Conservation (phyloP, 2,797 vertebrate species). For the Pipistrellus pipistrellus region DNA sequence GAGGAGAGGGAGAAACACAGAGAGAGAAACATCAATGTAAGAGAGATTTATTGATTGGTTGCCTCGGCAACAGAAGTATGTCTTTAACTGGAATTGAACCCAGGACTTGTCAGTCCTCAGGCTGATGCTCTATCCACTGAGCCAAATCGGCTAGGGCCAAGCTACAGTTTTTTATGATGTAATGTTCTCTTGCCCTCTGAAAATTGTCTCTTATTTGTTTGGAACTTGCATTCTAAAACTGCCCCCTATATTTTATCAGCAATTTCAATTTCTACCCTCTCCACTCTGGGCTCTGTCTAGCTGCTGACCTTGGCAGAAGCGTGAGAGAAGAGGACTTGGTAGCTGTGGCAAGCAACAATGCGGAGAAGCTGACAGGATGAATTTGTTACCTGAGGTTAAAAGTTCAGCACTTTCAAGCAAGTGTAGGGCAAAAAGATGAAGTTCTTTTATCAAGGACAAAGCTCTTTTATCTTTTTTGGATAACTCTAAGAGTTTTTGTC, state of each 20-base stretch:
- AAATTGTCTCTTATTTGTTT: conserved; percentile 20
- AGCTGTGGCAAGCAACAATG: background rate
- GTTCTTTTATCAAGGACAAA: background rate
- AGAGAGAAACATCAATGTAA: too few species aligned
- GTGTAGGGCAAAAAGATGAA: background rate
- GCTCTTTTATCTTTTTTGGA: background rate
- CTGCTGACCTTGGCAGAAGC: background rate
- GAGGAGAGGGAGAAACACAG: too few species aligned
- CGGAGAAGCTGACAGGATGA: background rate
- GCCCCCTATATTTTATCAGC: background rate
- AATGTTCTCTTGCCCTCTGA: background rate
- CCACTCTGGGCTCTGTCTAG: background rate
- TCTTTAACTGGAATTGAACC: too few species aligned
- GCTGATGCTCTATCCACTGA: too few species aligned
- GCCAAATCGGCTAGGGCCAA: background rate
- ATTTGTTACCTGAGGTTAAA: background rate
- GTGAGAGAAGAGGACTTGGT: background rate
- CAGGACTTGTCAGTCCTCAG: too few species aligned
- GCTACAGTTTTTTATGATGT: background rate
- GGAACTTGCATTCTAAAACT: conserved; percentile 26
- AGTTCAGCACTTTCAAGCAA: background rate
- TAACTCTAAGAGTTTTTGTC: background rate
- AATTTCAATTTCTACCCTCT: background rate
- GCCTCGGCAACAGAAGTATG: too few species aligned
- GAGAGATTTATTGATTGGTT: too few species aligned